A percentile compares a stretch with the other conserved stretches of the same genome.
Evolutionary conservation across 2,113 vertebrate species (phyloP).

Genomic region (Zosterops japonicus): DNA sequence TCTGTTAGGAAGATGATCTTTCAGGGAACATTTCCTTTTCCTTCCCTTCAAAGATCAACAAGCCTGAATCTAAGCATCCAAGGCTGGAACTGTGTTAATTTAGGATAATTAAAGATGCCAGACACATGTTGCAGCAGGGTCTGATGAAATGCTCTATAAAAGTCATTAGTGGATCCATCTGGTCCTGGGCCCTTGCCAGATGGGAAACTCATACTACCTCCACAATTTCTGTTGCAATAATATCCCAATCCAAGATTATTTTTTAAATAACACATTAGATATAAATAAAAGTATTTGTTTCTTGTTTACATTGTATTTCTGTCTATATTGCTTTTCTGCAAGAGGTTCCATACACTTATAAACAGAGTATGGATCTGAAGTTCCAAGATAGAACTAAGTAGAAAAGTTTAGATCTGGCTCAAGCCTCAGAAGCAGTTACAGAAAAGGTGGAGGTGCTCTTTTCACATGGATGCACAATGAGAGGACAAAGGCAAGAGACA

Average conservation of each 20-base stretch:
- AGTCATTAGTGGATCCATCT: slow-evolving; percentile 77
- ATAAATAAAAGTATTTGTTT: background rate
- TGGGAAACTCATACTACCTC: slow-evolving; percentile 62
- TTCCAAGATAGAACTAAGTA: background rate
- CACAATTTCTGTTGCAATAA: slow-evolving; percentile 33
- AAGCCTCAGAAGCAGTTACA: background rate
- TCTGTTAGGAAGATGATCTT: slow-evolving; percentile 28
- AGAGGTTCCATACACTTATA: background rate
- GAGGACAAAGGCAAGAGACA: background rate
- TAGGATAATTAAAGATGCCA: slow-evolving; percentile 69
- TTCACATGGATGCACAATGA: background rate
- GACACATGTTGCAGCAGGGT: slow-evolving; percentile 56
- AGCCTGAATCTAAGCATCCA: slow-evolving; percentile 25
- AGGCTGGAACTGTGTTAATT: slow-evolving; percentile 55
- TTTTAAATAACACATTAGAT: background rate
- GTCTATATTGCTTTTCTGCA: background rate
- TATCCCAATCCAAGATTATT: background rate
- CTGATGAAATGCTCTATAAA: slow-evolving; percentile 69
- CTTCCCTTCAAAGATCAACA: slow-evolving; percentile 5
- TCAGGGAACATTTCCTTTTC: background rate
- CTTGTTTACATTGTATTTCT: background rate
- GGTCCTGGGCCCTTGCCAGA: slow-evolving; percentile 70
- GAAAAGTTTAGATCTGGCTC: background rate
- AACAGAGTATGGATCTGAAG: background rate
- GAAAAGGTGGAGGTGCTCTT: background rate